Percentiles rank a stretch among this genome's conserved stretches.
phyloP scores from a whole-genome alignment of 2,113 vertebrate species.

The Dipodomys merriami region DNA sequence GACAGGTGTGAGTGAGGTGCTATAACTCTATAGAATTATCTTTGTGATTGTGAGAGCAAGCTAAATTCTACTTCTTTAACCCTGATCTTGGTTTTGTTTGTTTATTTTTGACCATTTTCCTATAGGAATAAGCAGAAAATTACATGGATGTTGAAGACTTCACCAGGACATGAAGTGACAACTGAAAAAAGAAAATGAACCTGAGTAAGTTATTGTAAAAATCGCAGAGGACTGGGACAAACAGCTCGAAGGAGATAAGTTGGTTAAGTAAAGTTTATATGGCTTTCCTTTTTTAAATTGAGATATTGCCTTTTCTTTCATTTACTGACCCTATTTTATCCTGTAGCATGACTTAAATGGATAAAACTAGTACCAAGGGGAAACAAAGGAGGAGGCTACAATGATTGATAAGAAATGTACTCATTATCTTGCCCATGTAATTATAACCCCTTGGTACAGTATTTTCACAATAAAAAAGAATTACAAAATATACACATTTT shows the following conservation, averaged over 20 bases:
- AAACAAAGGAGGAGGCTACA: too few species aligned
- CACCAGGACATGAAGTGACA: background rate
- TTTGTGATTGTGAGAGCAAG: background rate
- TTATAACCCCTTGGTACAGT: too few species aligned
- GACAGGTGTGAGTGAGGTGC: background rate
- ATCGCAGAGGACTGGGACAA: background rate
- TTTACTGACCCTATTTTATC: background rate
- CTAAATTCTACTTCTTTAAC: background rate
- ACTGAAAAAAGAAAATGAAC: background rate
- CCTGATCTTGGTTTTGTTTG: background rate
- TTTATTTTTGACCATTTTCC: background rate
- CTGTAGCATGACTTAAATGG: background rate
- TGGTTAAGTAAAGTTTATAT: background rate
- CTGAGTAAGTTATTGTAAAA: background rate
- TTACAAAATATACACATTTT: background rate
- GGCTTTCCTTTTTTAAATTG: background rate
- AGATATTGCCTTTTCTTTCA: background rate
- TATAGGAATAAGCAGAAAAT: conserved; percentile 7
- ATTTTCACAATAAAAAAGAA: background rate
- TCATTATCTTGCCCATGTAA: too few species aligned
- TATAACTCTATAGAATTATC: background rate
- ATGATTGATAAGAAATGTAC: too few species aligned
- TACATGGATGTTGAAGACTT: background rate
- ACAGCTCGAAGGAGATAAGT: background rate
- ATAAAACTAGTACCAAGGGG: background rate